Evolutionary conservation across 2,113 vertebrate genomes (phyloP), one percentile per base, ranked within the genome.

Genomic region (Proteles cristata): DNA sequence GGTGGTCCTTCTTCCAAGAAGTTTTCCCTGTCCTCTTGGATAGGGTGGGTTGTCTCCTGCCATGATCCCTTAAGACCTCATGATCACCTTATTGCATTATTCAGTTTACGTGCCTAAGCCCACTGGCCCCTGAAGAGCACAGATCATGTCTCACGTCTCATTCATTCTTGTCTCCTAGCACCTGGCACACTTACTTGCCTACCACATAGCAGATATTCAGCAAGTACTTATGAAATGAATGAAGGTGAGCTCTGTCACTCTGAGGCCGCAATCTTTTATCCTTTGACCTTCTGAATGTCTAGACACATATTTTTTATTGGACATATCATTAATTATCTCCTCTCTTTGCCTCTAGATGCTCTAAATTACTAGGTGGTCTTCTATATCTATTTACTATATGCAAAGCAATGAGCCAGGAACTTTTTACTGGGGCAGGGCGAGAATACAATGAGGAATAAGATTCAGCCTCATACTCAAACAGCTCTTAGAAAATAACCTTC

Each of bases 401-500:
- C 35, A 89, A 85, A 88, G 26, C 43, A 63, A 55, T 85, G 39
- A 73, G 31, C 69, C 73, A 66, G 58, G 21, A 96, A 81, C n/a
- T 71, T 96, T 79, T 96, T 79, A 93, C 2, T 26, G 74, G 26
- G 26, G 2, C 21, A 23, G 73, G 11, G 48, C 19, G 19, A 86
- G 94, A 91, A 93, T 86, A 61, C 26, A 85, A 28, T 58, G 14
- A 96, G n/a, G 43, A 92, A 71, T 55, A 94, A 79, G 81, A 96
- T 88, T 90, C 48, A 95, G 85, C 3, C 10, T 71, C 43, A 39
- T 31, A 89, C 33, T 81, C 14, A 65, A 94, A 26, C 26, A 95
- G 61, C 39, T 91, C 53, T 94, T 89, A 92, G 66, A 86, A 96
- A 95, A 66, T 66, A 85, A 77, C 39, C 39, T 39, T 39, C 39